phyloP scores from a whole-genome alignment of 2,113 vertebrate species.

The Corythoichthys haematopterus region DNA sequence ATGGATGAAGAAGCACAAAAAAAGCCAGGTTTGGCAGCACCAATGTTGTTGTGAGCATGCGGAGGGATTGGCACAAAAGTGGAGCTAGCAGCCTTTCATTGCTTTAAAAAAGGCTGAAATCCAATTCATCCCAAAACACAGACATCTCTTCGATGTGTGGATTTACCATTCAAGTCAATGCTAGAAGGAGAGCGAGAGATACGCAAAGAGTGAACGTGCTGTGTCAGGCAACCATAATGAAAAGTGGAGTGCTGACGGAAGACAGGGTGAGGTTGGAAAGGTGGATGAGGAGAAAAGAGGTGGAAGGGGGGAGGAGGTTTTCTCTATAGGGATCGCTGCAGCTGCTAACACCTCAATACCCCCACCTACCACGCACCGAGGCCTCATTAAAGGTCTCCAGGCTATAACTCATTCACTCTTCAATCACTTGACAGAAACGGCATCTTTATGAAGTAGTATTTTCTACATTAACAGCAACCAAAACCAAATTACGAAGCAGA shows the following conservation, averaged over 20 bases:
- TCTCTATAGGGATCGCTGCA: constrained; percentile 39
- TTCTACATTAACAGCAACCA: not conserved
- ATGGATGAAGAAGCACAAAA: constrained; percentile 45
- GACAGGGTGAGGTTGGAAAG: constrained; percentile 17
- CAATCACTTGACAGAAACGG: constrained; percentile 57
- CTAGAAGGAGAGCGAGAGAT: constrained; percentile 32
- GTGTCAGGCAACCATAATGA: constrained; percentile 54
- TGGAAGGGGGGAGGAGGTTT: not conserved
- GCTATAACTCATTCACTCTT: constrained; percentile 59
- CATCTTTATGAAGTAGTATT: not conserved
- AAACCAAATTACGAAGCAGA: not conserved
- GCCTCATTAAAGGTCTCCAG: constrained; percentile 62
- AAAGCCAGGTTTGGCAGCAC: constrained; percentile 44
- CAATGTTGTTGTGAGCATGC: constrained; percentile 29
- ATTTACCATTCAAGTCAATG: constrained; percentile 46
- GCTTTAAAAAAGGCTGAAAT: constrained; percentile 25
- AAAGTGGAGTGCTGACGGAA: constrained; percentile 16
- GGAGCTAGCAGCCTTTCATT: constrained; percentile 28
- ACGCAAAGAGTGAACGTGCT: constrained; percentile 53
- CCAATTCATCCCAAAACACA: not conserved
- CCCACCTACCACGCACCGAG: constrained; percentile 36
- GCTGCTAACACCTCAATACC: constrained; percentile 54
- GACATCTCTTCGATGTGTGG: constrained; percentile 30
- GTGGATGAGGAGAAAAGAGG: constrained; percentile 22
- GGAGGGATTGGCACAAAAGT: constrained; percentile 28